Conservation (phyloP, 2,113 vertebrate genomes). For the Oophaga pumilio region DNA sequence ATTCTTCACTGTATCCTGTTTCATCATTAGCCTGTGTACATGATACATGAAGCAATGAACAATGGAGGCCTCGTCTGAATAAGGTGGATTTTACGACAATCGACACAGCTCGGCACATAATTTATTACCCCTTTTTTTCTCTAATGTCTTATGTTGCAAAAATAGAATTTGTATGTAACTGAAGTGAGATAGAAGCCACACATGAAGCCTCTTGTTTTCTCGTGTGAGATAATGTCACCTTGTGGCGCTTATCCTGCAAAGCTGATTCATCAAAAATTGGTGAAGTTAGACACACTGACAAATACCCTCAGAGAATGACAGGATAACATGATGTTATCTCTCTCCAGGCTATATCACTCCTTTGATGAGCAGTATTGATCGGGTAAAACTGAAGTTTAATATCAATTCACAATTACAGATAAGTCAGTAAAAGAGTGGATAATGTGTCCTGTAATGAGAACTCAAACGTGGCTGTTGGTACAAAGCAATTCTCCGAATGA, state of each 20-base stretch:
- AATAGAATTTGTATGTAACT: not conserved
- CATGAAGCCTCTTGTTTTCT: constrained; percentile 8
- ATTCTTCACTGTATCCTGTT: not conserved
- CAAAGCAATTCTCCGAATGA: not conserved
- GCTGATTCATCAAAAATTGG: constrained; percentile 40
- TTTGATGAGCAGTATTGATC: constrained; percentile 26
- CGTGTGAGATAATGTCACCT: constrained; percentile 36
- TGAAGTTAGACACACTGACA: constrained; percentile 27
- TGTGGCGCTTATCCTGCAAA: constrained; percentile 22
- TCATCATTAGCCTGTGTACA: not conserved
- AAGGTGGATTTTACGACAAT: not conserved
- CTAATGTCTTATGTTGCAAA: not conserved
- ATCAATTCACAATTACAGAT: constrained; percentile 13
- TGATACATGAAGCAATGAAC: not conserved
- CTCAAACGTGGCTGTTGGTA: not conserved
- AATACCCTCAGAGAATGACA: constrained; percentile 35
- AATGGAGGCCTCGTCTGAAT: not conserved
- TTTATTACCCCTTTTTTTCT: not conserved
- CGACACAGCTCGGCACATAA: not conserved
- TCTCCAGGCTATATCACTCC: constrained; percentile 9
- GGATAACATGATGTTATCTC: constrained; percentile 34
- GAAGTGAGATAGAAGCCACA: not conserved
- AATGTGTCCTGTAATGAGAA: not conserved
- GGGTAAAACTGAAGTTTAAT: not conserved
- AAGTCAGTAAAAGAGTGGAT: not conserved